These are phyloP conservation scores for Atrina japonica DNA, from an alignment of 2,888 invertebrate species.

Conservation along the genomic window DNA sequence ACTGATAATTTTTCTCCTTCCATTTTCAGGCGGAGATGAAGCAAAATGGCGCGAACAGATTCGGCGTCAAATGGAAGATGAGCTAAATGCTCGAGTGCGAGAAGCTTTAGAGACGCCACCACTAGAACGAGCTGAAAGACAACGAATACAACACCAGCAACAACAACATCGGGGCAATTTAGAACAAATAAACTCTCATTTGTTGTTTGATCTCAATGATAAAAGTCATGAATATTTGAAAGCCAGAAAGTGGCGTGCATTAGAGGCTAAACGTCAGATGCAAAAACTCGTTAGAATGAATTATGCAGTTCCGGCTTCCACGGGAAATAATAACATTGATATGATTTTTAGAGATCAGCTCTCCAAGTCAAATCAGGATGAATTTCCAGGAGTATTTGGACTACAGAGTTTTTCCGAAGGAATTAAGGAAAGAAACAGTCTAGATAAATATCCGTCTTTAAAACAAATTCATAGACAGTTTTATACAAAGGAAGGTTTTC, in stretches of 20 bases:
- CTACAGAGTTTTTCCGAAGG: constrained; percentile 67
- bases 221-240: constrained; percentile 66
- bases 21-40: constrained; percentile 61
- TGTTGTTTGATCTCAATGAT: constrained; percentile 66
- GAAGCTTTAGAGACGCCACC: constrained; percentile 79
- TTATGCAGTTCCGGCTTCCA: constrained; percentile 43
- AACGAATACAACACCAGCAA: constrained; percentile 39
- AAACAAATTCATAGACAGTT: constrained; percentile 64
- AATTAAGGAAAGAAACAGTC: constrained; percentile 64
- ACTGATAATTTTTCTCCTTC: constrained; percentile 2
- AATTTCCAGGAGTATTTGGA: constrained; percentile 71
- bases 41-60: constrained; percentile 73
- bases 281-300: constrained; percentile 61
- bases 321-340: constrained; percentile 57
- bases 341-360: constrained; percentile 67
- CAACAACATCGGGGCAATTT: constrained; percentile 51
- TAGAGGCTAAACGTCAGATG: constrained; percentile 66
- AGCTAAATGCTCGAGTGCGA: constrained; percentile 75
- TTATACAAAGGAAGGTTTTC: constrained; percentile 74
- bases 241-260: constrained; percentile 65
- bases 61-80: constrained; percentile 76
- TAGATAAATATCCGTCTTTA: constrained; percentile 57
- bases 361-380: constrained; percentile 71
- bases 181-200: constrained; percentile 70
- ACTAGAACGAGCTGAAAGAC: constrained; percentile 59